Evolutionary conservation across 2,113 vertebrate genomes (phyloP), one percentile per base, ranked within the genome.

Genomic region (Ageneiosus marmoratus): DNA sequence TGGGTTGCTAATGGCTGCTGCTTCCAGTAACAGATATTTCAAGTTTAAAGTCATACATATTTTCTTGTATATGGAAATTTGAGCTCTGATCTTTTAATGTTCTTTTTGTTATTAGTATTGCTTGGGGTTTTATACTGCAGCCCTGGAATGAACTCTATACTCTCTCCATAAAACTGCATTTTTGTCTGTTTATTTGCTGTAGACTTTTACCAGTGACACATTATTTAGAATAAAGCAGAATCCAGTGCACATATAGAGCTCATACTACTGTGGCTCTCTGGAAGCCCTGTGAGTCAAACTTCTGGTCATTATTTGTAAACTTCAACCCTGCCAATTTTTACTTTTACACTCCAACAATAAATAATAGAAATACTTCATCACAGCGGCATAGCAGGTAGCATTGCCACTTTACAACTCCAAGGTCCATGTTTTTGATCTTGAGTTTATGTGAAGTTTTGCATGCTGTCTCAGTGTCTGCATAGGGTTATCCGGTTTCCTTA

Each of bases 11-110:
- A 83, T 87, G 80, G 84, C 32, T 74, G 16, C 56, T 34, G 55
- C 77, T 87, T 87, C 77, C 77, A 85, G 82, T 80, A 85, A 85
- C 62, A 70, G 80, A 77, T 77, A 73, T 83, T 85, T 29, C 73
- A 70, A 58, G 58, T 81, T 81, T 50, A 79, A 79, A 79, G 53
- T 50, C 20, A 60, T 50, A 18, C 76, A 62, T 20, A 73, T 84
- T 22, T 53, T 60, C 3, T 67, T 27, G 41, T 67, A 56, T 20
- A 51, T 65, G 81, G 22, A 83, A 50, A 83, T 53, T 24, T n/a
- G 32, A 55, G 50, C 10, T 67, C 32, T 53, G 48, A 22, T 32
- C 7, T 53, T 75, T 53, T 32, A 20, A n/a, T 18, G 16, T 51
- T 15, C 20, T 51, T 75, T 53, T 75, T 51, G 1, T 44, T 32